These are phyloP conservation scores for Xenopus petersii DNA, from an alignment of 2,797 vertebrate genomes.

Conservation along the genomic window DNA sequence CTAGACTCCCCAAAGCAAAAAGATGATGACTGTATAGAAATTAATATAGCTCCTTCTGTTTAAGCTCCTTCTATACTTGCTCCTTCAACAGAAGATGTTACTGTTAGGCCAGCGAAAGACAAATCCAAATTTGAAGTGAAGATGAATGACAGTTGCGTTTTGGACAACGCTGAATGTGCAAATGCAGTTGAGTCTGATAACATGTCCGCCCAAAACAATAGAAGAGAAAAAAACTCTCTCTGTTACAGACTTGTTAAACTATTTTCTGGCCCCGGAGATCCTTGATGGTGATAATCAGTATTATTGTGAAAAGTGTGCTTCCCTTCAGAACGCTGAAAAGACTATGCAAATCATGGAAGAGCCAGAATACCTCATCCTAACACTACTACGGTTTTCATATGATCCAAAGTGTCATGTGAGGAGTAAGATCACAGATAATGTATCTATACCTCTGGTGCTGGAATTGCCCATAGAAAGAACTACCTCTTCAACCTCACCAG, in stretches of 20 bases:
- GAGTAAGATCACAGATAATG: constrained; percentile 92
- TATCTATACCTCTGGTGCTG: constrained; percentile 84
- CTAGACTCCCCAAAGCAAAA: constrained; percentile 48
- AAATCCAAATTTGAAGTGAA: constrained; percentile 40
- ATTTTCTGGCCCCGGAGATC: constrained; percentile 94
- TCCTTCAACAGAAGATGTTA: constrained; percentile 49
- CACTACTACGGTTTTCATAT: constrained; percentile 91
- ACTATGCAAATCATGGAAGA: constrained; percentile 88
- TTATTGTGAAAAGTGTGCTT: constrained; percentile 91
- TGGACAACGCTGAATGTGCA: constrained; percentile 47
- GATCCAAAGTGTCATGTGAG: constrained; percentile 91
- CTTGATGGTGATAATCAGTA: constrained; percentile 95
- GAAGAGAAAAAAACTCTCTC: constrained; percentile 71
- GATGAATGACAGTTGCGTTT: constrained; percentile 48
- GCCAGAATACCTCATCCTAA: constrained; percentile 96
- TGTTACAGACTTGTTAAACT: constrained; percentile 90
- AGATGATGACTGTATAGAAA: constrained; percentile 44
- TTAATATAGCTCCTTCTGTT: constrained; percentile 27
- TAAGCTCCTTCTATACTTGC: constrained; percentile 49
- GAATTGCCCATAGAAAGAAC: constrained; percentile 76
- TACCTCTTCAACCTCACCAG: constrained; percentile 51
- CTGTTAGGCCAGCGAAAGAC: constrained; percentile 48
- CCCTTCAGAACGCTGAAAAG: constrained; percentile 91
- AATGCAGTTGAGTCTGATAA: constrained; percentile 24
- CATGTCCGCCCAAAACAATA: constrained; percentile 57